Evolutionary conservation across 2,797 vertebrate species (phyloP), one percentile per base, ranked within the genome.

Genomic region (Heteromormyrus szaboi): DNA sequence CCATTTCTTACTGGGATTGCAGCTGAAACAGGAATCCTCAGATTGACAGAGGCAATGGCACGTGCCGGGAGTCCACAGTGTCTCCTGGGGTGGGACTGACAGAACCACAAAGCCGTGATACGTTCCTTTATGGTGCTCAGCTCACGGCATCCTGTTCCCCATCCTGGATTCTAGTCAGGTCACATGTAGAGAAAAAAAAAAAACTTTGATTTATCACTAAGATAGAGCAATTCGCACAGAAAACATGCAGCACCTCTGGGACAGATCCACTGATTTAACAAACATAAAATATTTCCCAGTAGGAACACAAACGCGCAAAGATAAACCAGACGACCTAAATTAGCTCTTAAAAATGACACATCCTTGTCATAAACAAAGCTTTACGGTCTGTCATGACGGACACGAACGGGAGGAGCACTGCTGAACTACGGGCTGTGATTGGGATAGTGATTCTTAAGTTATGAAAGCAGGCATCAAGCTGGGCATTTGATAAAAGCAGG

Each of bases 271-370:
- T 19, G 68, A 37, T 17, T 41, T 41, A 41, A 72, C 14, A 72
- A 72, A 72, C 68, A 68, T 68, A 44, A 79, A 79, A 44, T 79
- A 79, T 44, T 79, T 79, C 72, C 72, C 37, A 79, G 72, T 79
- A 79, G 17, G 72, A 79, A 44, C 17, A 79, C 17, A 79, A 37
- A 79, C 14, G 2, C 0, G 6, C 37, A 37, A 17, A 37, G 33
- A 76, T 19, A 41, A 76, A 44, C 72, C 12, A 41, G 37, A 76
- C 2, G 37, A 79, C 14, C 4, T 44, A 79, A 79, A 79, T 79
- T 79, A 41, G 72, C 33, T 79, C 72, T 79, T 79, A 79, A 44
- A 79, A 44, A 79, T 79, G 72, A n/a, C 37, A 41, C 25, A 37
- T 68, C 65, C 65, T 68, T 68, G 29, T 68, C 37, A 79, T 19